Evolutionary conservation across 2,113 vertebrate genomes (phyloP).

Genomic region (Oreochromis tanganicae): DNA sequence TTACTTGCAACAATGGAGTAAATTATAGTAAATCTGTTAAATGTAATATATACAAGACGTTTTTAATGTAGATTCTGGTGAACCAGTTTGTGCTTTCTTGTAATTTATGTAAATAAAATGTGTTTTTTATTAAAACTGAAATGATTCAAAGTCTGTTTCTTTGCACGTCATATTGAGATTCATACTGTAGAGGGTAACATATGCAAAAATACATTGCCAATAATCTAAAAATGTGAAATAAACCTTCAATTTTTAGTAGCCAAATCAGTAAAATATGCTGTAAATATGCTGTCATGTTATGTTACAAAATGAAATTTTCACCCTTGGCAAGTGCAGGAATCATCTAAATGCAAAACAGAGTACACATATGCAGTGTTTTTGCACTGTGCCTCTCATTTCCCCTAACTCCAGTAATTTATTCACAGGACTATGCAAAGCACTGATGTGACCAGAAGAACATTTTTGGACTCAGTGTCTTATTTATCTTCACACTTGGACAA

Average conservation of each 20-base stretch:
- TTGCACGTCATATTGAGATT: not conserved
- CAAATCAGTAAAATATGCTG: not conserved
- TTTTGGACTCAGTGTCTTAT: not conserved
- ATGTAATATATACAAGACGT: conserved; percentile 75
- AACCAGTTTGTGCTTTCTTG: conserved; percentile 79
- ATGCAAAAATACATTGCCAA: not conserved
- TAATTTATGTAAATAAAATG: conserved; percentile 90
- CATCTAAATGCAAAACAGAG: not conserved
- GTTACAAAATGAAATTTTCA: not conserved
- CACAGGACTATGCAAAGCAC: not conserved
- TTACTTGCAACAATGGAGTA: conserved; percentile 73
- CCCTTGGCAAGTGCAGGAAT: not conserved
- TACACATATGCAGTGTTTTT: not conserved
- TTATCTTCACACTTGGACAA: not conserved
- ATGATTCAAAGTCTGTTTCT: not conserved
- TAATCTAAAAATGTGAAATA: not conserved
- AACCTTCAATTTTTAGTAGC: not conserved
- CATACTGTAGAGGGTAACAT: not conserved
- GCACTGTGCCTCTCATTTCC: not conserved
- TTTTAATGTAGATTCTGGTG: conserved; percentile 82
- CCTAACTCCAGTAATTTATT: not conserved
- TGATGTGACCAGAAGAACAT: not conserved
- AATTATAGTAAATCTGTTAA: conserved; percentile 76
- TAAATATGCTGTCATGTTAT: not conserved
- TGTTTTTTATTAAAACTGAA: conserved; percentile 75